Evolutionary conservation across 2,888 invertebrate genomes (phyloP), one percentile per base, ranked within the genome.

Genomic region (Lepetodrilus schrolli): DNA sequence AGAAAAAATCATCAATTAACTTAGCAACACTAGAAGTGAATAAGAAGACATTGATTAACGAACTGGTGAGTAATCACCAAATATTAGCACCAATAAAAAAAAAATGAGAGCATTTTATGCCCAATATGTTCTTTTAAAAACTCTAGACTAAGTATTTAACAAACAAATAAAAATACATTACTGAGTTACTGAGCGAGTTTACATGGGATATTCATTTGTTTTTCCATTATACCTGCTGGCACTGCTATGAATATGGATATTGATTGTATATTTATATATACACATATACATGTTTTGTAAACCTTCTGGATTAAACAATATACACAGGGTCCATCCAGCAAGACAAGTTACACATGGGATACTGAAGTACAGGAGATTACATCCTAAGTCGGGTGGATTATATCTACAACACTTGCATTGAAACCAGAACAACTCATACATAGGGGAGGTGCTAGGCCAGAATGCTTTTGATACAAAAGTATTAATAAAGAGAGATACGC

Each of bases 61-160:
- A 58, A 58, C 17, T 58, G 58, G 58, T 17, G 58, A 58, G 7
- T 26, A 7, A 2, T 13, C 58, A 58, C 58, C 58, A 58, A n/a
- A 13, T 58, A 30, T 58, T 58, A 58, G 58, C 58, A 58, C 58
- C 58, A 58, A 58, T 30, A 26, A 58, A 17, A 58, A 58, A 17
- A 58, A 43, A 43, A 23, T 10, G 58, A n/a, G n/a, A n/a, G 34
- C 58, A 58, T 58, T 58, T 30, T 30, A 58, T 58, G 58, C 58
- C 58, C 34, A 17, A 30, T 30, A 58, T 21, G 21, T 21, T 20
- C 21, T 20, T 48, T 34, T 58, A 58, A 58, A 58, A 51, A 58
- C 2, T 58, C 58, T 58, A 58, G 58, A 30, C 58, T 58, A 58
- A n/a, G 34, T 43, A 2, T 43, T 17, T 43, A 43, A 43, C 34